A percentile compares a stretch with the other conserved stretches of the same genome.
phyloP scores from a whole-genome alignment of 2,797 vertebrate species.

The Enteromius thamalakanensis region DNA sequence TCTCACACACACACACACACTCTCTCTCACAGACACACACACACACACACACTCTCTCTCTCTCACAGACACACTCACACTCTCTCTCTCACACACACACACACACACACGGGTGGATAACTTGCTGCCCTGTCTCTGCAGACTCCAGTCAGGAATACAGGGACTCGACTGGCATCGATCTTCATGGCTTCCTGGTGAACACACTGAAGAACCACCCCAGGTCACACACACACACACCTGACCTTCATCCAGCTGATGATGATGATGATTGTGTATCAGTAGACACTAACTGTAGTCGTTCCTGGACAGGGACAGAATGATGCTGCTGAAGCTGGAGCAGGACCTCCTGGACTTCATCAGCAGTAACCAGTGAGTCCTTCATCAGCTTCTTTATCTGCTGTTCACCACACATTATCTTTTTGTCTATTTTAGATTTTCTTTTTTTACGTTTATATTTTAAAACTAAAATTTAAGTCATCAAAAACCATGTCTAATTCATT shows the following conservation, averaged over 20 bases:
- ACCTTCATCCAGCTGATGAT: too few species aligned
- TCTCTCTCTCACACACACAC: too few species aligned
- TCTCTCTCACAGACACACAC: too few species aligned
- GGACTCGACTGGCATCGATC: conserved; percentile 98
- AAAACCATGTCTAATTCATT: background rate
- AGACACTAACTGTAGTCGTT: background rate
- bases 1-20: too few species aligned
- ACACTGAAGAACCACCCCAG: conserved; percentile 98
- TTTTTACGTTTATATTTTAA: background rate
- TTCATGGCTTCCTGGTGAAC: conserved; percentile 98
- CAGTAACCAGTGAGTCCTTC: conserved; percentile 91
- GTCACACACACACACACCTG: conserved; percentile 66
- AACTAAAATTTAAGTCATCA: background rate
- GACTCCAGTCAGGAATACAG: conserved; percentile 99
- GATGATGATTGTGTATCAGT: too few species aligned
- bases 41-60: too few species aligned
- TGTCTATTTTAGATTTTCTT: conserved; percentile 27
- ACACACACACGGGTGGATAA: background rate
- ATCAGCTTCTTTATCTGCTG: background rate
- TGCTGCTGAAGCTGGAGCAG: conserved; percentile 98
- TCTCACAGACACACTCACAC: background rate
- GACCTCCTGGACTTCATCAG: conserved; percentile 99
- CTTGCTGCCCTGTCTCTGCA: conserved; percentile 60
- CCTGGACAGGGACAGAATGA: conserved; percentile 91
- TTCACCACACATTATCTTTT: background rate